Evolutionary conservation across 2,888 invertebrate genomes (phyloP).

Genomic region (Sturmia bella): DNA sequence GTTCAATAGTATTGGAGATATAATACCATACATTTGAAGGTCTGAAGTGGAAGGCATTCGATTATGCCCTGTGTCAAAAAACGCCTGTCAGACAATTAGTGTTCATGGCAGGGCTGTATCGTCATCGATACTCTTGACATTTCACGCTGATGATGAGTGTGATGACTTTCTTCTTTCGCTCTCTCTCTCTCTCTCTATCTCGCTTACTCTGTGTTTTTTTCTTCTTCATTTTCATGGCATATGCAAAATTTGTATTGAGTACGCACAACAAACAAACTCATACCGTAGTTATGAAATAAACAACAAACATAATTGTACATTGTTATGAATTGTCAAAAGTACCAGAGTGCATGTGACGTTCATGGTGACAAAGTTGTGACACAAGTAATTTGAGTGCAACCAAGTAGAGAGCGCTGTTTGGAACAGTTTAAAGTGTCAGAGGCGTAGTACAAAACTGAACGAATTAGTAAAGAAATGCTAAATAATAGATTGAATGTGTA

Average conservation of each 20-base stretch:
- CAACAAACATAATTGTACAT: conserved; percentile 1
- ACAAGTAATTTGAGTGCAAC: conserved; percentile 64
- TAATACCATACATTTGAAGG: conserved; percentile 3
- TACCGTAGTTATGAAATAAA: not conserved
- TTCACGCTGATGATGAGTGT: conserved; percentile 49
- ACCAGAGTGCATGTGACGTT: conserved; percentile 64
- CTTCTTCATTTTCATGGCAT: conserved; percentile 6
- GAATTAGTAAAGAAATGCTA: not conserved
- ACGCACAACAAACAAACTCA: conserved; percentile 7
- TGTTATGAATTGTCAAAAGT: conserved; percentile 50
- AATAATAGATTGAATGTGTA: too few relatives aligned
- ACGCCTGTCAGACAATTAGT: conserved; percentile 68
- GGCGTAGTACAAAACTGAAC: conserved; percentile 14
- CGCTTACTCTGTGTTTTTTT: not conserved
- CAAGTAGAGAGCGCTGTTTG: conserved; percentile 45
- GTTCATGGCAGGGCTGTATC: conserved; percentile 67
- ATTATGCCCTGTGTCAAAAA: conserved; percentile 49
- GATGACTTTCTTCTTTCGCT: conserved; percentile 20
- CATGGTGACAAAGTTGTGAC: conserved; percentile 69
- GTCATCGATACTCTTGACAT: conserved; percentile 67
- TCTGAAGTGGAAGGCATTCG: conserved; percentile 56
- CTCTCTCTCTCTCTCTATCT: not conserved
- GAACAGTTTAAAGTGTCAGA: conserved; percentile 34
- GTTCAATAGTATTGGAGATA: conserved; percentile 40
- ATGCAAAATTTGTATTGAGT: conserved; percentile 35